These are phyloP conservation scores for Allobates femoralis DNA, from an alignment of 2,797 vertebrate genomes.

Conservation along the genomic window DNA sequence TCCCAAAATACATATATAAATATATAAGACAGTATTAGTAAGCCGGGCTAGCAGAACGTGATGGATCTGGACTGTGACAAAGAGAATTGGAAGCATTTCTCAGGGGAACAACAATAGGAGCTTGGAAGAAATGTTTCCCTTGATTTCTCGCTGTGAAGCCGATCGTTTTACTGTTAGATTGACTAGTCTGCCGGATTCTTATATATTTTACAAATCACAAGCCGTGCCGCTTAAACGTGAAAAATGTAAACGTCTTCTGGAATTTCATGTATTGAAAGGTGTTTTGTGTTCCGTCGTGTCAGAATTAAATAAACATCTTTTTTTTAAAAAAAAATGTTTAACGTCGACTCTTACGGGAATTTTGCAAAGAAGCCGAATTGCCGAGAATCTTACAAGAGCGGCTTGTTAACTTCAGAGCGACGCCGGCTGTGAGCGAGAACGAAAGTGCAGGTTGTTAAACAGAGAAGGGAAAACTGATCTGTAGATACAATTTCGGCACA, in stretches of 20 bases:
- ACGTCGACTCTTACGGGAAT: slow-evolving; percentile 77
- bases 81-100: slow-evolving; percentile 88
- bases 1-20: slow-evolving; percentile 63
- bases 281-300: slow-evolving; percentile 80
- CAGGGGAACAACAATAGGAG: slow-evolving; percentile 82
- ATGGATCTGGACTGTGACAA: slow-evolving; percentile 93
- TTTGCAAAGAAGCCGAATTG: not conserved
- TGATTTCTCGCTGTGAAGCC: slow-evolving; percentile 85
- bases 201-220: slow-evolving; percentile 85
- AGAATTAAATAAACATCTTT: slow-evolving; percentile 80
- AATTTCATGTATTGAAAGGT: slow-evolving; percentile 81
- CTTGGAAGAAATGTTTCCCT: slow-evolving; percentile 85
- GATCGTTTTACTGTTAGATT: slow-evolving; percentile 84
- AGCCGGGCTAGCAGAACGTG: slow-evolving; percentile 85
- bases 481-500: no score
- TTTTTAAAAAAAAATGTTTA: slow-evolving; percentile 82
- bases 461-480: not conserved
- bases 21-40: slow-evolving; percentile 73
- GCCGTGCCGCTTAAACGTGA: slow-evolving; percentile 84
- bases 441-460: not conserved
- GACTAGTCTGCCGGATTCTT: slow-evolving; percentile 83
- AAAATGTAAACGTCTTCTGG: slow-evolving; percentile 83
- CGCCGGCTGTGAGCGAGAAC: not conserved
- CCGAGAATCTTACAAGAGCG: not conserved
- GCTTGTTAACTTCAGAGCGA: not conserved